Conservation (phyloP, 2,113 vertebrate species). For the Odocoileus virginianus region DNA sequence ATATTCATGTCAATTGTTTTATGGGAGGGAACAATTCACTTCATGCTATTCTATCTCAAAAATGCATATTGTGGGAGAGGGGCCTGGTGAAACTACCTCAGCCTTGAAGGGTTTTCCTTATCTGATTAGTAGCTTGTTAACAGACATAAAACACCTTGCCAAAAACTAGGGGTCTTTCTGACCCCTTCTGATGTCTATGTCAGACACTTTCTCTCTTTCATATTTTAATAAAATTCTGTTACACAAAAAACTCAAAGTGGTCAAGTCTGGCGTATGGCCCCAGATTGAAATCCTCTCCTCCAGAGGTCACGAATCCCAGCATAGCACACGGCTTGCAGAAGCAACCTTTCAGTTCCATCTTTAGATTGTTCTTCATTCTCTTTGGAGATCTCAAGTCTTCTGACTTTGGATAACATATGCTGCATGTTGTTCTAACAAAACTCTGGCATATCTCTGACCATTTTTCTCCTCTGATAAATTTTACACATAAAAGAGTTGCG, state of each 20-base stretch:
- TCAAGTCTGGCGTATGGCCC: no score
- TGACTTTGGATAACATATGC: neutral
- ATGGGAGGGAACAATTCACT: neutral
- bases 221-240: no score
- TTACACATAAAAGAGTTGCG: neutral
- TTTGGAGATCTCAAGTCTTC: neutral
- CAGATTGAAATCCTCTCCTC: neutral
- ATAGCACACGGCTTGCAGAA: no score
- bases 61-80: neutral
- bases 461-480: neutral
- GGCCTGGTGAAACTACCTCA: no score
- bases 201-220: no score
- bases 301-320: no score
- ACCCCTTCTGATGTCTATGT: no score
- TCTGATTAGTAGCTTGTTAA: no score
- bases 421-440: neutral
- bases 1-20: neutral
- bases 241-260: no score
- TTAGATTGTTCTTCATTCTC: neutral
- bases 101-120: no score
- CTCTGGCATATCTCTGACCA: neutral
- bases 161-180: no score
- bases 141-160: no score
- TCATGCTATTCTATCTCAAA: neutral
- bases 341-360: neutral